A percentile compares a stretch with the other conserved stretches of the same genome.
Evolutionary conservation across 1,140 invertebrate genomes (phyloP).

Genomic region (Orussus abietinus): DNA sequence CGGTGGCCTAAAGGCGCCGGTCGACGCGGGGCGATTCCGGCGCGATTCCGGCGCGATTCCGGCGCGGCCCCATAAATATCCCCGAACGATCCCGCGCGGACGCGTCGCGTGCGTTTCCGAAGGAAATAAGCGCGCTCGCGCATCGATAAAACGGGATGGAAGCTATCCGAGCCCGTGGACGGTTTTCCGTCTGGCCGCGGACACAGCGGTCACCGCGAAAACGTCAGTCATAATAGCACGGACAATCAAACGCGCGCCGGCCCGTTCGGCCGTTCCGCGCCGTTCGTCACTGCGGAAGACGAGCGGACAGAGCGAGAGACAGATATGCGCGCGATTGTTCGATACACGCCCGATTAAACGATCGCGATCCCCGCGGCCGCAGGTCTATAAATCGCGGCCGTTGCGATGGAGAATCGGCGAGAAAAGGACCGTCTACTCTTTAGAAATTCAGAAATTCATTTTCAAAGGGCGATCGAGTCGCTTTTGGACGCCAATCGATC

Average conservation of each 20-base stretch:
- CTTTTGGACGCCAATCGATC: no score
- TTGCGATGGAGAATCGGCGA: no score
- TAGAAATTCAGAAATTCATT: no score
- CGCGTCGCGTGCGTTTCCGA: no score
- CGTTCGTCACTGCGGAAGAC: conserved; percentile 52
- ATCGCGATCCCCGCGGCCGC: conserved; percentile 29
- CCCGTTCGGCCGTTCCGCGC: conserved; percentile 31
- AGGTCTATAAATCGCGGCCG: no score
- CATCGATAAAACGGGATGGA: no score
- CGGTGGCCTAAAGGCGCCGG: no score
- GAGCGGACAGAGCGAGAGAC: conserved; percentile 24
- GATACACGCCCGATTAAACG: conserved; percentile 51
- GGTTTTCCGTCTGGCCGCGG: background rate
- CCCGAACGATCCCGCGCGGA: conserved; percentile 48
- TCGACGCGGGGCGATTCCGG: conserved; percentile 43
- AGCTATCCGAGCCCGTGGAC: no score
- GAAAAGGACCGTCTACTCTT: no score
- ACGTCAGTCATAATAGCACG: conserved; percentile 50
- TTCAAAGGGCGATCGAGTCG: no score
- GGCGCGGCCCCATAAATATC: conserved; percentile 41
- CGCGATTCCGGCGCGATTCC: conserved; percentile 24
- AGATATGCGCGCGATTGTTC: conserved; percentile 47
- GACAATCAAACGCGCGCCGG: conserved; percentile 49
- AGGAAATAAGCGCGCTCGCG: no score
- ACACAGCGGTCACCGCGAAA: conserved; percentile 36